These are phyloP conservation scores for Neoscelio sp. DNA, from an alignment of 2,888 invertebrate species.

Conservation along the genomic window DNA sequence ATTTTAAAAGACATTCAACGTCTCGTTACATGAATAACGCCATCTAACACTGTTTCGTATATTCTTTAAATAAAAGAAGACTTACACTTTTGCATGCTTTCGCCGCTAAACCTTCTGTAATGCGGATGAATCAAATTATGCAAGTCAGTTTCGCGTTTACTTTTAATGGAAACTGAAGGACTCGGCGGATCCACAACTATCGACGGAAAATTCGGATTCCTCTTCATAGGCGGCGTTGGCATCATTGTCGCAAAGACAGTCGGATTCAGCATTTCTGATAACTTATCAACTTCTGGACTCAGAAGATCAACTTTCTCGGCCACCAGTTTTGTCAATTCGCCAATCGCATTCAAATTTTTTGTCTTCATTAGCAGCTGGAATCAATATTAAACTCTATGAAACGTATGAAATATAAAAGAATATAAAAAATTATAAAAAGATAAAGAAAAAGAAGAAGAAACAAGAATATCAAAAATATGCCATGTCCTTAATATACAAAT, in stretches of 20 bases:
- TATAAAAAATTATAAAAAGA: no score
- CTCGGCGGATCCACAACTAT: conserved; percentile 83
- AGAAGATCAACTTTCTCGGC: not conserved
- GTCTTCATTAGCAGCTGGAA: conserved; percentile 23
- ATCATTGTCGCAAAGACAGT: no score
- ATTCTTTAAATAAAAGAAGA: conserved; percentile 33
- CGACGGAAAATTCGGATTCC: conserved; percentile 78
- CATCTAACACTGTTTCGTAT: not conserved
- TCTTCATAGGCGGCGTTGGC: conserved; percentile 70
- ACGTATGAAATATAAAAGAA: no score
- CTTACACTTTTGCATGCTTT: conserved; percentile 82
- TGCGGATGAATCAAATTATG: conserved; percentile 70
- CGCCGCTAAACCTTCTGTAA: conserved; percentile 78
- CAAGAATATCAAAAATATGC: no score
- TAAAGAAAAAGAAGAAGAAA: not conserved
- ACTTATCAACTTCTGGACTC: conserved; percentile 4
- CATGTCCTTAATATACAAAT: no score
- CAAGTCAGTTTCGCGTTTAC: conserved; percentile 73
- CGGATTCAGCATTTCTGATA: no score
- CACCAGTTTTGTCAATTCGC: conserved; percentile 8
- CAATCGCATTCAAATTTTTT: conserved; percentile 13
- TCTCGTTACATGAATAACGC: no score
- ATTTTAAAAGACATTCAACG: no score
- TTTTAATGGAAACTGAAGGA: conserved; percentile 80
- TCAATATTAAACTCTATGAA: no score